Evolutionary conservation across 2,888 invertebrate species (phyloP).

Genomic region (Arenicola marina): DNA sequence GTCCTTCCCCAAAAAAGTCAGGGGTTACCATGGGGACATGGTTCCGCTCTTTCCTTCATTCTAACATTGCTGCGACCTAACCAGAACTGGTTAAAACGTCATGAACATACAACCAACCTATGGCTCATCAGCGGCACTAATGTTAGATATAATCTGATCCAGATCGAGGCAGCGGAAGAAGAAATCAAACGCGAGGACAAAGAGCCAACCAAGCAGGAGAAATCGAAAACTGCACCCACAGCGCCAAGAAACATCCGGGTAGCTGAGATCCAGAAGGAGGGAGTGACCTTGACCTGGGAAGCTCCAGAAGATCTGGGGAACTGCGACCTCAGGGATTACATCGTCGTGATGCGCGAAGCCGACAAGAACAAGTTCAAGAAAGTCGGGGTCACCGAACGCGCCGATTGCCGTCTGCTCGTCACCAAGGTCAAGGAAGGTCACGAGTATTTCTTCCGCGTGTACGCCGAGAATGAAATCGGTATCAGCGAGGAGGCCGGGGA

Average conservation of each 20-base stretch:
- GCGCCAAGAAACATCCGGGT: conserved; percentile 6
- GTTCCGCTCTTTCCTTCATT: no score
- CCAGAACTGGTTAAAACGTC: no score
- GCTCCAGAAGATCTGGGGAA: conserved; percentile 15
- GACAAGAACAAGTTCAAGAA: conserved; percentile 32
- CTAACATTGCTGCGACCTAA: no score
- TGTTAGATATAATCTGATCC: neutral
- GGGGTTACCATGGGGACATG: no score
- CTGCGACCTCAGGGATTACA: conserved; percentile 9
- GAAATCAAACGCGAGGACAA: neutral
- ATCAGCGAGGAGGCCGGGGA: conserved; percentile 24
- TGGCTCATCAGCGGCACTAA: no score
- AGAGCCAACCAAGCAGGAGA: neutral
- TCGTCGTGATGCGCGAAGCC: conserved; percentile 23
- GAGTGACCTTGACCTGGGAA: conserved; percentile 15
- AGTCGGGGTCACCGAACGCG: conserved; percentile 17
- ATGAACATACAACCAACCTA: no score
- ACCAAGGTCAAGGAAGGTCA: conserved; percentile 28
- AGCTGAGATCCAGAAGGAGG: conserved; percentile 6
- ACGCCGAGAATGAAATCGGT: conserved; percentile 33
- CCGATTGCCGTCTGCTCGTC: conserved; percentile 8
- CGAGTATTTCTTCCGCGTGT: conserved; percentile 28
- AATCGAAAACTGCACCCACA: neutral
- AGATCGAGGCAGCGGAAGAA: neutral
- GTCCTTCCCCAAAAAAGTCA: no score